Conservation (phyloP, 2,797 vertebrate species). For the Emydoidea blandingii region DNA sequence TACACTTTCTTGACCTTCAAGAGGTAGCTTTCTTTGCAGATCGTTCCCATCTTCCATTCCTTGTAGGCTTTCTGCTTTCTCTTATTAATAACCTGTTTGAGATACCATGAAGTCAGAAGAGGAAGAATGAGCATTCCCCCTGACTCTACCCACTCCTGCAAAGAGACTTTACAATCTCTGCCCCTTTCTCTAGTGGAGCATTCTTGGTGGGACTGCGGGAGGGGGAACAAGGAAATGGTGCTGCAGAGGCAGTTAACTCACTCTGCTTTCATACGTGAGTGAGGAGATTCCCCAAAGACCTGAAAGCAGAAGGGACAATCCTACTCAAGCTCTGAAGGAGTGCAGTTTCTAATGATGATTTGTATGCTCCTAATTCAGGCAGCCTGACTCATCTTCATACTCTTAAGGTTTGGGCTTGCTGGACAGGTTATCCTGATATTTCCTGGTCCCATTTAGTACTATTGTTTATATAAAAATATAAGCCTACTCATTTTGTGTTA, state of each 20-base stretch:
- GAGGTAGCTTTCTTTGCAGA: neutral
- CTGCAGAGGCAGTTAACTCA: neutral
- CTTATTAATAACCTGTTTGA: neutral
- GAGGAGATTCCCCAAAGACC: neutral
- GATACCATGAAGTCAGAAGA: neutral
- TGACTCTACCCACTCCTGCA: neutral
- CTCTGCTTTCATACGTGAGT: neutral
- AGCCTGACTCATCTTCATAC: accelerated
- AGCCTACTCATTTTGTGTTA: neutral
- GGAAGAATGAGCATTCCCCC: slow-evolving; percentile 9
- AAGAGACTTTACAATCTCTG: neutral
- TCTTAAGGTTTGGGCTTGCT: neutral
- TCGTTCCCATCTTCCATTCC: neutral
- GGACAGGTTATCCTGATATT: neutral
- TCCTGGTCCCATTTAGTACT: neutral
- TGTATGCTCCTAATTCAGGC: neutral
- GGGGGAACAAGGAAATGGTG: neutral
- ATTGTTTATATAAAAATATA: neutral
- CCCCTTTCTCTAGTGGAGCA: neutral
- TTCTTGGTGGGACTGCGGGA: neutral
- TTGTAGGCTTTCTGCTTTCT: neutral
- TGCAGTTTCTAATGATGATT: neutral
- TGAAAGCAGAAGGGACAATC: neutral
- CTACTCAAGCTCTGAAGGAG: neutral
- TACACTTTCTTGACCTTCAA: neutral